Base-by-base conservation (phyloP, 2,797 vertebrate species). In the Trachops cirrhosus region DNA sequence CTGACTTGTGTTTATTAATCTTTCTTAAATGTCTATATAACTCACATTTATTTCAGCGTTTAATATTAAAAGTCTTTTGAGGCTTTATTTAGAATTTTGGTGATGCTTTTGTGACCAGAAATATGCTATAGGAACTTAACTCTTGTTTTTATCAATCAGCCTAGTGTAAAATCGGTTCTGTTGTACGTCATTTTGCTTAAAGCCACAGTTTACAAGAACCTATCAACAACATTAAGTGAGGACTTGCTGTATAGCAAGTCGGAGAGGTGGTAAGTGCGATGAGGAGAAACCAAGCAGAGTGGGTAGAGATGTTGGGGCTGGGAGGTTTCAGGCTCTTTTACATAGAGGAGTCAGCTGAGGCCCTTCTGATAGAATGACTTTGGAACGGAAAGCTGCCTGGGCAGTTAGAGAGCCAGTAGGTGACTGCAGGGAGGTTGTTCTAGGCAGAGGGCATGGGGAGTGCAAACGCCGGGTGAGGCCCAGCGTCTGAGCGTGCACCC, bases 101-200 rank as follows among this genome's bases (percentile, higher is more conserved):
- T 32, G 37, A 21, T 64, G 59, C n/a, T 48, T 83, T 67, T 48
- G 41, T 83, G 80, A 10, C 41, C 80, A 83, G 80, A 67, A 34
- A 34, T 16, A 34, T n/a, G 12, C 54, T 41, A 2, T 24, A 48
- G 57, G 44, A 84, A 37, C 44, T 34, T 48, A 48, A 84, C 62
- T 84, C 62, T 68, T 26, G 44, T 48, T 67, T 34, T 16, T 26
- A 84, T 48, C n/a, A 18, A 10, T 50, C 2, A 34, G 44, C 62
- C 21, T 26, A 6, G 21, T 41, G 82, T 37, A 68, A 48, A 48
- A 48, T 34, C 0, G 3, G n/a, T 37, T 48, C n/a, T 4, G 0
- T 48, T 48, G 12, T 24, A 48, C 1, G 3, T 48, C 22, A 5
- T 26, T 67, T 48, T 34, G 41, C 8, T 34, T 46, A 5, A 46